phyloP scores from a whole-genome alignment of 2,113 vertebrate genomes.

The pig (Sus scrofa) region DNA sequence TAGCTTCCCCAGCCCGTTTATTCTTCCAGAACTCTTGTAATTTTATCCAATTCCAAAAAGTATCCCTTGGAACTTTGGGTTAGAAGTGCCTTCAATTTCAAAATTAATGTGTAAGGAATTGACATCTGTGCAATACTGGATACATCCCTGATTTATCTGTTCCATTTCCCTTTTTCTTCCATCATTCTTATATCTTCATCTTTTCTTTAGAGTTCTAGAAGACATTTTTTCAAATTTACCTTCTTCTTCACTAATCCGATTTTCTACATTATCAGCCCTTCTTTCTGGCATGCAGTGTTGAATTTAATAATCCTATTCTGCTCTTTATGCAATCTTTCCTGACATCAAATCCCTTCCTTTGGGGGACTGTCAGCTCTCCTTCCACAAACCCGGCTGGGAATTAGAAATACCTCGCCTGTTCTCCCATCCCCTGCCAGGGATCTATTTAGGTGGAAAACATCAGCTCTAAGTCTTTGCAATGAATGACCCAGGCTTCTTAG shows the following conservation, averaged over 20 bases:
- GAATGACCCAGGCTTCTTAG: not conserved
- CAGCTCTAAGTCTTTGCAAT: not conserved
- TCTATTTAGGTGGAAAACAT: not conserved
- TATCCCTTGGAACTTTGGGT: not conserved
- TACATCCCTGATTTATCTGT: not conserved
- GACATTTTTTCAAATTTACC: conserved; percentile 39
- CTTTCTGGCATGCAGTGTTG: not conserved
- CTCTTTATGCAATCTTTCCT: not conserved
- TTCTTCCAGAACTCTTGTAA: not conserved
- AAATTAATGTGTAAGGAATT: not conserved
- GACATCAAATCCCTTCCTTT: not conserved
- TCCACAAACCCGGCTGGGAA: not conserved
- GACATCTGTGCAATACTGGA: not conserved
- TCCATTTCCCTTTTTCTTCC: not conserved
- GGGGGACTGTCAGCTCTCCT: not conserved
- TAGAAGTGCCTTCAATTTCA: not conserved
- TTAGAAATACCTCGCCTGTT: not conserved
- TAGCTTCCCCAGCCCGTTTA: not conserved
- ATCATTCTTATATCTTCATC: not conserved
- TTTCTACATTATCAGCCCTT: conserved; percentile 21
- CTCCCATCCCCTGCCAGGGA: not conserved
- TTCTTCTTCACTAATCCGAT: conserved; percentile 42
- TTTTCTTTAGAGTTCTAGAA: not conserved
- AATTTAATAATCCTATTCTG: conserved; percentile 43
- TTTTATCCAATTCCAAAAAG: conserved; percentile 31